Conservation (phyloP, 1,140 invertebrate species). For the Diabrotica undecimpunctata region DNA sequence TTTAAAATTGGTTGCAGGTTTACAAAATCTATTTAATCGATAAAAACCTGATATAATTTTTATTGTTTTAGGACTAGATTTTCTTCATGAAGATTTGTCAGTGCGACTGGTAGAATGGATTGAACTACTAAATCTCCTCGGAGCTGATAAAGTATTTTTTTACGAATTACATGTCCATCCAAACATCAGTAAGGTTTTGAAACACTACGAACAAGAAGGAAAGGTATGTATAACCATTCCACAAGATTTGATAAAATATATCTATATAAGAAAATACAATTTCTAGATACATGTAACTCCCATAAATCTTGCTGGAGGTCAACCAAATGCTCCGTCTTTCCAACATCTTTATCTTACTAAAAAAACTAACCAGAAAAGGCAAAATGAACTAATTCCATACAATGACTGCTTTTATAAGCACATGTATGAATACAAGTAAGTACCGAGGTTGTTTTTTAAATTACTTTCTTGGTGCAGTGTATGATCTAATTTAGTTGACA, state of each 20-base stretch:
- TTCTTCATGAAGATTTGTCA: constrained; percentile 85
- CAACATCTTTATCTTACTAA: constrained; percentile 86
- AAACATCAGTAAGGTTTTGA: constrained; percentile 84
- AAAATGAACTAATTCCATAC: constrained; percentile 94
- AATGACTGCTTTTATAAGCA: constrained; percentile 96
- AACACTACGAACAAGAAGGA: constrained; percentile 73
- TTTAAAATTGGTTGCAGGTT: too few species aligned
- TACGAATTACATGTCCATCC: constrained; percentile 89
- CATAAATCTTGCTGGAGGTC: constrained; percentile 83
- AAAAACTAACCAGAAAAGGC: constrained; percentile 86
- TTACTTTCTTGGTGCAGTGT: too few species aligned
- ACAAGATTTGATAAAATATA: not conserved
- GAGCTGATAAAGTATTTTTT: constrained; percentile 89
- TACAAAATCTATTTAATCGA: too few species aligned
- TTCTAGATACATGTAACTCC: constrained; percentile 72
- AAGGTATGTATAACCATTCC: constrained; percentile 40
- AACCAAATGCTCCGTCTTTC: constrained; percentile 83
- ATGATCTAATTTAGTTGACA: too few species aligned
- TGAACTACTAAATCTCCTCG: constrained; percentile 78
- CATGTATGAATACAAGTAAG: constrained; percentile 75
- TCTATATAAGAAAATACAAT: not conserved
- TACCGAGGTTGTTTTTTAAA: not conserved
- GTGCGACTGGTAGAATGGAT: constrained; percentile 93
- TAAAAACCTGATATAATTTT: constrained; percentile 44
- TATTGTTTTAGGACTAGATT: constrained; percentile 67